Evolutionary conservation across 2,888 invertebrate genomes (phyloP), one percentile per base, ranked within the genome.

Genomic region (Tenthredo distinguenda): DNA sequence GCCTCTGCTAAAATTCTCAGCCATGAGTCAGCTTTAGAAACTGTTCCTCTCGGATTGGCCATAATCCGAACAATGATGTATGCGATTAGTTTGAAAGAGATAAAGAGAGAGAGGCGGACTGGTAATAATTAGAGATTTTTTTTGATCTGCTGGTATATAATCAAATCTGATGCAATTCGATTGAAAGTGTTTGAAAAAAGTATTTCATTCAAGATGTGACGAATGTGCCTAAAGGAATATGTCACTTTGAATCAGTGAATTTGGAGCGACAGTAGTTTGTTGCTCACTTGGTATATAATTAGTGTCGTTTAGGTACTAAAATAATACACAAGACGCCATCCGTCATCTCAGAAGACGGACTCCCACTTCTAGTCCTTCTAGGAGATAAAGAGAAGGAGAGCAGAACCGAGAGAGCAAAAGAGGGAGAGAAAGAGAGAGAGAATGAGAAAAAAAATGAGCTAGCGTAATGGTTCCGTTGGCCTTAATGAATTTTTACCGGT

Each of bases 401-500:
- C 15, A 34, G 26, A 26, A 26, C 62, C 62, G 26, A 21, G 76
- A 74, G 55, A 77, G n/a, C 55, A 31, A 77, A n/a, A 77, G 34
- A 55, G 62, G 40, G 81, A 62, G 12, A 31, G 83, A 85, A 31
- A 82, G 18, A 84, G 68, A 31, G 62, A 77, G 40, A 71, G 43
- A 76, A 50, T 65, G 43, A 55, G 65, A 77, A 43, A 26, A 72
- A 86, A 86, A 83, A 84, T 77, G 50, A 86, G 74, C 71, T 58
- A 84, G 34, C 72, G 40, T 77, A 86, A 85, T 74, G 71, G 81
- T 85, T 82, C 71, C 37, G 85, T 82, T 84, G 84, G 85, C 87
- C 84, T 87, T 87, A 88, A 88, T 88, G 87, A 85, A 86, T 87
- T 87, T 87, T 86, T 86, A 86, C 86, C 85, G 81, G 76, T 85